phyloP scores from a whole-genome alignment of 2,888 invertebrate genomes.

The Elegia similella region DNA sequence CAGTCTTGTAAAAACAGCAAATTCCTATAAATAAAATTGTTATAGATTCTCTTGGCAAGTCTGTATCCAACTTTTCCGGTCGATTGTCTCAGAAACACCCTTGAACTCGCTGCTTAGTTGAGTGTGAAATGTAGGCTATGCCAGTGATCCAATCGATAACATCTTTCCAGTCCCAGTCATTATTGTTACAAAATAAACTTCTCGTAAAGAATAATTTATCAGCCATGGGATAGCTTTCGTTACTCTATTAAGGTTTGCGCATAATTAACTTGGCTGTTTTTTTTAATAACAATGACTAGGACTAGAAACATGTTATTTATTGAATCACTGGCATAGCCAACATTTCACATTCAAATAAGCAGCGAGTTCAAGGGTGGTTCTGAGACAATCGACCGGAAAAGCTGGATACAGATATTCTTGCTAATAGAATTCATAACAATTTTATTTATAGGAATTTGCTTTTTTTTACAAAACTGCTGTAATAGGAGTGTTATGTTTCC shows the following conservation, averaged over 20 bases:
- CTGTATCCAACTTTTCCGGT: slow-evolving; percentile 14
- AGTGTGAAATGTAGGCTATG: slow-evolving; percentile 12
- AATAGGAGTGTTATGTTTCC: no score
- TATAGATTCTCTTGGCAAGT: neutral
- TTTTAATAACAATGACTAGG: neutral
- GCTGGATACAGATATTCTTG: slow-evolving; percentile 16
- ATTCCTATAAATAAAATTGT: neutral
- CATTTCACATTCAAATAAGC: slow-evolving; percentile 8
- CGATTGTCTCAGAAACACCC: slow-evolving; percentile 10
- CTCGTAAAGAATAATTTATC: neutral
- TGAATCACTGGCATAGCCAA: slow-evolving; percentile 8
- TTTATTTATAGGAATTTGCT: neutral
- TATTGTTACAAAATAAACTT: neutral
- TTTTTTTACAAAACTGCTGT: no score
- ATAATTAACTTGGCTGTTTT: no score
- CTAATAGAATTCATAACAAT: neutral
- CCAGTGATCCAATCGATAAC: slow-evolving; percentile 9
- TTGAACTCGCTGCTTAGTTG: slow-evolving; percentile 6
- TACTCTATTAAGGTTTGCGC: neutral
- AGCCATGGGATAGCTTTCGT: neutral
- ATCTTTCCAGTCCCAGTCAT: neutral
- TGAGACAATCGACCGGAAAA: slow-evolving; percentile 11
- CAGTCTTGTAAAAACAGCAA: no score
- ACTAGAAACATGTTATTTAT: slow-evolving; percentile 2
- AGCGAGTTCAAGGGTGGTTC: slow-evolving; percentile 10